Evolutionary conservation across 1,140 invertebrate species (phyloP).

Genomic region (Cotesia vestalis): DNA sequence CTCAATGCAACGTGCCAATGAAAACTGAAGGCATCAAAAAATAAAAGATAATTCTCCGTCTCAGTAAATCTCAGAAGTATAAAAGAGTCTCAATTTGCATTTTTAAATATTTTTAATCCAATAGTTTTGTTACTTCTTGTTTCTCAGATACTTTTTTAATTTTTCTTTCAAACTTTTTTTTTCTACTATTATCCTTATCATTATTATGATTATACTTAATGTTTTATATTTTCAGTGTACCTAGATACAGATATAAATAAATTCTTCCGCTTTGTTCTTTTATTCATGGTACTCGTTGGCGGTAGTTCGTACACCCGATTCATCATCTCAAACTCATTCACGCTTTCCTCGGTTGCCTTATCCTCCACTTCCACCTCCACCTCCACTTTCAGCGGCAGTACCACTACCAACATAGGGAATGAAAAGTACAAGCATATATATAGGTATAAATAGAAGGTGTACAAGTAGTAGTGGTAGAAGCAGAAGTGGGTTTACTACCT

Average conservation of each 20-base stretch:
- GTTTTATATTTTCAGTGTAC: slow-evolving; percentile 6
- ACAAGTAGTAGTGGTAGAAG: too few relatives aligned
- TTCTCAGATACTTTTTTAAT: slow-evolving; percentile 29
- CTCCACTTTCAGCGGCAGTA: too few relatives aligned
- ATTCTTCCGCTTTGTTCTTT: not conserved
- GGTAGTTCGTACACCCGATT: slow-evolving; percentile 26
- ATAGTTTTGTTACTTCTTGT: slow-evolving; percentile 13
- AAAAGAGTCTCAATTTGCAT: slow-evolving; percentile 36
- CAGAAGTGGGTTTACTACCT: too few relatives aligned
- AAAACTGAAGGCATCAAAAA: too few relatives aligned
- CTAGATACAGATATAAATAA: not conserved
- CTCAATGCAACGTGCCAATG: too few relatives aligned
- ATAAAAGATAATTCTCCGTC: not conserved
- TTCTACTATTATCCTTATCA: slow-evolving; percentile 16
- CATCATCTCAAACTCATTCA: slow-evolving; percentile 37
- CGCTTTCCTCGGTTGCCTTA: slow-evolving; percentile 19
- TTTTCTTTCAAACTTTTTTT: slow-evolving; percentile 27
- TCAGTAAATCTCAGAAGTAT: slow-evolving; percentile 24
- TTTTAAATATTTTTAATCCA: slow-evolving; percentile 38
- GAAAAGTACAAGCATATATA: too few relatives aligned
- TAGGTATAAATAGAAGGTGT: too few relatives aligned
- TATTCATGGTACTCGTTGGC: not conserved
- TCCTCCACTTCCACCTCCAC: not conserved
- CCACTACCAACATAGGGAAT: not conserved
- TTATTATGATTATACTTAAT: slow-evolving; percentile 32